Percentiles rank a stretch among this genome's conserved stretches.
These are phyloP conservation scores for Microtus pennsylvanicus DNA, from an alignment of 2,113 vertebrate genomes.

Conservation along the genomic window DNA sequence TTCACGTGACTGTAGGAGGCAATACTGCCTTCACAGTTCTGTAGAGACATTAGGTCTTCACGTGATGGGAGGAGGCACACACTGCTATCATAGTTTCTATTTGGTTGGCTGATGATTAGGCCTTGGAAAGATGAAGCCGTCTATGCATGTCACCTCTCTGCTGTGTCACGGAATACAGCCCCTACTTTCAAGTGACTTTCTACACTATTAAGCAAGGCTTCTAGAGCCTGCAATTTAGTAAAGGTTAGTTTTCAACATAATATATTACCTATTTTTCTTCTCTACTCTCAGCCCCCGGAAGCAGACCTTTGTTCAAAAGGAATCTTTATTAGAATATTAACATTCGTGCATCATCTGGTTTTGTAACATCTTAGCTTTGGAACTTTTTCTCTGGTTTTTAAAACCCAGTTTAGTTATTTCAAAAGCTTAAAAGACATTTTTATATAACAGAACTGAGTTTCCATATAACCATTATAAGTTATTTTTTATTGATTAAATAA, in stretches of 20 bases:
- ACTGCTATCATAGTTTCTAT: background rate
- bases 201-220: background rate
- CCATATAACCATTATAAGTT: background rate
- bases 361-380: slow-evolving; percentile 1
- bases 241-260: slow-evolving; percentile 13
- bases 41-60: background rate
- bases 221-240: background rate
- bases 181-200: background rate
- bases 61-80: background rate
- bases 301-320: slow-evolving; percentile 12
- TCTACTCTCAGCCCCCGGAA: background rate
- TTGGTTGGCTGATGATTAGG: slow-evolving; percentile 26
- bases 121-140: slow-evolving; percentile 33
- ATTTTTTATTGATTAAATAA: background rate
- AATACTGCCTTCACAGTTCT: background rate
- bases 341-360: background rate
- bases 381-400: background rate
- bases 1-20: background rate
- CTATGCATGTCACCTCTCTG: background rate
- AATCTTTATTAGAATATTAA: background rate
- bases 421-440: slow-evolving; percentile 16
- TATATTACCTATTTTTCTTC: no score
- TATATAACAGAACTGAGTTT: background rate
- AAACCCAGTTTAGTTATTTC: background rate
- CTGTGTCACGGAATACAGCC: background rate